Evolutionary conservation across 2,113 vertebrate species (phyloP).

Genomic region (Tupaia chinensis): DNA sequence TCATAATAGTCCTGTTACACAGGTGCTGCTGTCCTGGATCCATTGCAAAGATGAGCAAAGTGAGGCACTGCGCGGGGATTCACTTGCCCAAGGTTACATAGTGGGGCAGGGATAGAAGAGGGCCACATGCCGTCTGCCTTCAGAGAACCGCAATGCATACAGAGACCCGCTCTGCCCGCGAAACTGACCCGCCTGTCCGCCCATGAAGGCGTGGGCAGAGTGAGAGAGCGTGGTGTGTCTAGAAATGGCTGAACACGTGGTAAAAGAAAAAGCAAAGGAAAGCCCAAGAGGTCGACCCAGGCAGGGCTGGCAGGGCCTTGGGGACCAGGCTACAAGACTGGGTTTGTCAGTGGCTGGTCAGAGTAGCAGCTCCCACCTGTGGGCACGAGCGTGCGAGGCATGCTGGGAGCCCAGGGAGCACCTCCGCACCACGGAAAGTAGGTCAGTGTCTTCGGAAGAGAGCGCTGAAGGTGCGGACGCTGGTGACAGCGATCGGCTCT

Average conservation of each 20-base stretch:
- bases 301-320: not conserved
- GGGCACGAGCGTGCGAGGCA: not conserved
- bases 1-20: not conserved
- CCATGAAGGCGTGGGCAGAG: too few species aligned
- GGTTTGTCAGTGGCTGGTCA: not conserved
- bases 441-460: conserved; percentile 49
- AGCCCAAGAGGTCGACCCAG: not conserved
- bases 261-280: not conserved
- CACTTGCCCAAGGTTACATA: not conserved
- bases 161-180: fast-evolving
- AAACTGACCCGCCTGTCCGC: fast-evolving
- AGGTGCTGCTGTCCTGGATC: not conserved
- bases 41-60: conserved; percentile 2
- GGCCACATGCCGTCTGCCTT: fast-evolving
- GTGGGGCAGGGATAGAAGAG: not conserved
- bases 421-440: conserved; percentile 28
- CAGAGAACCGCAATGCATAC: fast-evolving
- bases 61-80: not conserved
- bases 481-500: not conserved
- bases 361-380: not conserved
- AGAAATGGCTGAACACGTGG: not conserved
- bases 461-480: not conserved
- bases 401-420: not conserved
- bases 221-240: fast-evolving
- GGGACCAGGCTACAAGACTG: not conserved